Base-by-base conservation (phyloP, 2,888 invertebrate species). In the Octodonta nipae region DNA sequence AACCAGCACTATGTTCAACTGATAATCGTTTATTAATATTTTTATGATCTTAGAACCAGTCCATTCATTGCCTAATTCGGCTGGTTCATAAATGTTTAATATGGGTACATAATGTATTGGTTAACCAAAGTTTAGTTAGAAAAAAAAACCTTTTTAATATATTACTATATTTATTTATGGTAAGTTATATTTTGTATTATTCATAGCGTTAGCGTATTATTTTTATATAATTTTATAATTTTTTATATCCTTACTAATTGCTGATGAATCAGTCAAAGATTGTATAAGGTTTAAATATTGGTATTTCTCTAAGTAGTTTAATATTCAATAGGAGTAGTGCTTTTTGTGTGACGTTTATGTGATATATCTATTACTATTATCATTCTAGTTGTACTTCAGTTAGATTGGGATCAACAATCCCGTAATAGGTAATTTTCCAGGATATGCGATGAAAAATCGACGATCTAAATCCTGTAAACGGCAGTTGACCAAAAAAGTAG, bases 281-380 rank as follows among this genome's bases (percentile, higher is more conserved):
- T 50, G 48, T 54, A 50, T 48, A 46, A 49, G 49, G 50, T 53
- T 49, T 43, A 43, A 47, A 49, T 48, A 44, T 49, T 49, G 46
- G 49, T 50, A 54, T 50, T 52, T 52, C 50, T 52, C 51, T 55
- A 52, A 49, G 51, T 57, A 55, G 55, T 48, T 52, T 52, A n/a
- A 54, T 52, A 55, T 55, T 52, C 49, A 54, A 49, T 55, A 55
- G 57, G 60, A 56, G 56, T 60, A 60, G 60, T 63, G 64, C 63
- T 64, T 64, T 63, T 60, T 54, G 60, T 64, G 64, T 64, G 61
- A 61, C 56, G 61, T 63, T 62, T 58, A 62, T 64, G 63, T 64
- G 63, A 64, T 64, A 64, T 61, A 59, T 60, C 48, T 51, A 51
- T 51, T 50, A 52, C 44, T 51, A 52, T 51, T 49, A 50, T 40